Evolutionary conservation across 1,140 invertebrate genomes (phyloP).

Genomic region (Drosophila nebulosa): DNA sequence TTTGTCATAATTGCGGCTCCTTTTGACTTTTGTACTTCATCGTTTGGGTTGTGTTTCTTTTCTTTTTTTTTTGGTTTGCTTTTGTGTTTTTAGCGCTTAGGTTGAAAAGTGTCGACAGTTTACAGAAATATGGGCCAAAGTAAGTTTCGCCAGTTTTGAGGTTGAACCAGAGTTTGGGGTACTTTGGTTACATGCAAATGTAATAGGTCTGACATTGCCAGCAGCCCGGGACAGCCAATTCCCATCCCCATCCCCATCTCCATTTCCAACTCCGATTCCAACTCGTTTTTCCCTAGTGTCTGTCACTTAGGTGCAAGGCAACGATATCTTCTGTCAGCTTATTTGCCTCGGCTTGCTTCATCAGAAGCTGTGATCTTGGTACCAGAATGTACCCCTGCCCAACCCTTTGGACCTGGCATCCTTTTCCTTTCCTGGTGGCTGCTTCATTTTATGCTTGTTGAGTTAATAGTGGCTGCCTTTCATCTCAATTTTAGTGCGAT

Average conservation of each 20-base stretch:
- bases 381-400: constrained; percentile 2
- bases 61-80: constrained; percentile 24
- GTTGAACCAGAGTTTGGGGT: constrained; percentile 5
- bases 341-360: constrained; percentile 52
- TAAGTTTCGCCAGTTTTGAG: constrained; percentile 74
- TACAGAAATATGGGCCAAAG: too few species aligned
- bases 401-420: constrained; percentile 1
- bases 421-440: constrained; percentile 27
- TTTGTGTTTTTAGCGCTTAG: not conserved
- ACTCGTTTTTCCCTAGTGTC: constrained; percentile 16
- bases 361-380: constrained; percentile 41
- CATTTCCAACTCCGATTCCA: not conserved
- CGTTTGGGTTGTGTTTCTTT: not conserved
- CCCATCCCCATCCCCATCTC: not conserved
- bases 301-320: constrained; percentile 49
- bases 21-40: constrained; percentile 56
- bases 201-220: constrained; percentile 57
- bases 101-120: constrained; percentile 66
- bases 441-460: constrained; percentile 78
- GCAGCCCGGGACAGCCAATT: not conserved
- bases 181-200: constrained; percentile 51
- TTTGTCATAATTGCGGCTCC: constrained; percentile 75
- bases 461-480: constrained; percentile 69
- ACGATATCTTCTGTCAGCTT: constrained; percentile 71
- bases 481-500: constrained; percentile 43